Evolutionary conservation across 2,888 invertebrate species (phyloP).

Genomic region (Amphipoea lucens): DNA sequence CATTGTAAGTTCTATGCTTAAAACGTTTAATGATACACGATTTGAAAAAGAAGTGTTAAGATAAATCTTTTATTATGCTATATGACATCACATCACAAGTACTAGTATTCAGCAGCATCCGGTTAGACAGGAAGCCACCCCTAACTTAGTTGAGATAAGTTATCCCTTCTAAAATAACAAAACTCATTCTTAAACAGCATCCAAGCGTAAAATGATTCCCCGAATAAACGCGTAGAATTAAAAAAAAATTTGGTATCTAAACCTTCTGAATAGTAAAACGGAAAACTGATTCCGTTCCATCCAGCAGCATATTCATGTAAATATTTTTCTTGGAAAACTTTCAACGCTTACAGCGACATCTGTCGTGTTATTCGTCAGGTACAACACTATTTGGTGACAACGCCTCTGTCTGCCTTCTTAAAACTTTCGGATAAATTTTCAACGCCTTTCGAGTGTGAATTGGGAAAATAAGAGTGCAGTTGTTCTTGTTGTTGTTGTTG

Average conservation of each 20-base stretch:
- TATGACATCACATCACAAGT: background rate
- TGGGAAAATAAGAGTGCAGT: slow-evolving; percentile 14
- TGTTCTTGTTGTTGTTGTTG: too few relatives aligned
- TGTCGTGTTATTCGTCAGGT: slow-evolving; percentile 40
- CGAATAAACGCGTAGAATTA: background rate
- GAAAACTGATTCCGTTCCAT: background rate
- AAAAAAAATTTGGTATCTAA: background rate
- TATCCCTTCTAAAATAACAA: background rate
- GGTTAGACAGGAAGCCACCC: background rate
- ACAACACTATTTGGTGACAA: slow-evolving; percentile 40
- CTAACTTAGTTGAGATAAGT: background rate
- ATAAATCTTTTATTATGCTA: background rate
- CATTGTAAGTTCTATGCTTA: background rate
- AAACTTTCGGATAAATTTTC: slow-evolving; percentile 45
- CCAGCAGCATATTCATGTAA: background rate
- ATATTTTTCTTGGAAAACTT: slow-evolving; percentile 21
- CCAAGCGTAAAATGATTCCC: too few relatives aligned
- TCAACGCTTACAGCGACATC: slow-evolving; percentile 25
- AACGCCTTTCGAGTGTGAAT: slow-evolving; percentile 13
- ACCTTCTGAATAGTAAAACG: background rate
- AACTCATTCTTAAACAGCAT: background rate
- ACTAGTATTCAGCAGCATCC: background rate
- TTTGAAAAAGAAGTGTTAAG: background rate
- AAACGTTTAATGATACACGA: background rate
- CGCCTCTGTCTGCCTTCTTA: slow-evolving; percentile 24